These are phyloP conservation scores for Epirrita christyi DNA, from an alignment of 2,888 invertebrate genomes.

Conservation along the genomic window DNA sequence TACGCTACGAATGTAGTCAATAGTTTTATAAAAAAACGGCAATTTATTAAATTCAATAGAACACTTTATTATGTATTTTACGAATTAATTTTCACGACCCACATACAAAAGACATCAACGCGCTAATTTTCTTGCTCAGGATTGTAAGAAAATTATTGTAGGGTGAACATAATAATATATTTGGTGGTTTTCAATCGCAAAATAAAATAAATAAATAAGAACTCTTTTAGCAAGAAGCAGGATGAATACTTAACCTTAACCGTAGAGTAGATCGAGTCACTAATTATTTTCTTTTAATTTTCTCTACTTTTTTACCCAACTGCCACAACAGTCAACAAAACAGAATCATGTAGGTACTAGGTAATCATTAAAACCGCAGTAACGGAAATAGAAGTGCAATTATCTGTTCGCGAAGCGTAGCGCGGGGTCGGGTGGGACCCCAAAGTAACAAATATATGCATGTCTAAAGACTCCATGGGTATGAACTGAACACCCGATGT, in stretches of 20 bases:
- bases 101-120: slow-evolving; percentile 20
- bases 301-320: slow-evolving; percentile 15
- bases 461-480: too few species aligned
- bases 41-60: too few species aligned
- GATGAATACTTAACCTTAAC: too few species aligned
- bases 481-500: too few species aligned
- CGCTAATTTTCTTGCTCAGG: too few species aligned
- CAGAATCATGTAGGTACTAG: slow-evolving; percentile 3
- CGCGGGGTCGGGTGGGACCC: slow-evolving; percentile 39
- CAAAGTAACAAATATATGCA: slow-evolving; percentile 1
- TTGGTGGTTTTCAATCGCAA: too few species aligned
- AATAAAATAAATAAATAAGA: too few species aligned
- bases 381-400: slow-evolving; percentile 41
- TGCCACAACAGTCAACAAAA: slow-evolving; percentile 1
- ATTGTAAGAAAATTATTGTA: too few species aligned
- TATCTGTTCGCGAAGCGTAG: slow-evolving; percentile 45
- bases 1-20: too few species aligned
- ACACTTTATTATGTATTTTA: background rate
- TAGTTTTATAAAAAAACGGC: too few species aligned
- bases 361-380: slow-evolving; percentile 39
- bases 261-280: background rate
- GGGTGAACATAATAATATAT: too few species aligned
- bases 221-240: too few species aligned
- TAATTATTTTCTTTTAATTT: slow-evolving; percentile 3
- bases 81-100: background rate